phyloP scores from a whole-genome alignment of 2,888 invertebrate genomes.

The Hemistola chrysoprasaria region DNA sequence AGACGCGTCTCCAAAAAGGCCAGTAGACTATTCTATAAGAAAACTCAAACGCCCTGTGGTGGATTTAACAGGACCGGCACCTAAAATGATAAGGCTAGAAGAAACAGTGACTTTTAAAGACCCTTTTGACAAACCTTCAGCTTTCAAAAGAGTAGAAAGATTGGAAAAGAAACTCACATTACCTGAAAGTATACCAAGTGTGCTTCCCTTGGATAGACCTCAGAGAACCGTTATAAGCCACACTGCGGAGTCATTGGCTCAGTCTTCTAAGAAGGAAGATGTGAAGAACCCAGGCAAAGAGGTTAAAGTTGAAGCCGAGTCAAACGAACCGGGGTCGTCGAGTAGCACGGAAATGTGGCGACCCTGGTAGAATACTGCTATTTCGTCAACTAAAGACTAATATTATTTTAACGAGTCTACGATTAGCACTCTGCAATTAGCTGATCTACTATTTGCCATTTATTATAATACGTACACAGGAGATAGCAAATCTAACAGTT shows the following conservation, averaged over 20 bases:
- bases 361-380: conserved; percentile 54
- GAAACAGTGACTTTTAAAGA: conserved; percentile 29
- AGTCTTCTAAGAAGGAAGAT: conserved; percentile 37
- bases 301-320: conserved; percentile 46
- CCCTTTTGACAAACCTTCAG: conserved; percentile 44
- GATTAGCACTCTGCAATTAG: too few species aligned
- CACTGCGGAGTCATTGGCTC: conserved; percentile 66
- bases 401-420: too few species aligned
- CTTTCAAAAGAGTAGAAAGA: conserved; percentile 51
- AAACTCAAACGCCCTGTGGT: conserved; percentile 64
- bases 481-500: too few species aligned
- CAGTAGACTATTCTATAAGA: conserved; percentile 72
- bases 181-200: conserved; percentile 61
- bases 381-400: too few species aligned
- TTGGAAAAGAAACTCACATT: conserved; percentile 50
- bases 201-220: conserved; percentile 38
- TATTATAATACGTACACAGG: too few species aligned
- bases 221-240: conserved; percentile 70
- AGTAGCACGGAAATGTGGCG: conserved; percentile 69
- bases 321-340: conserved; percentile 61
- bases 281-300: conserved; percentile 11
- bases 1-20: conserved; percentile 73
- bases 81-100: conserved; percentile 51
- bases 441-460: too few species aligned
- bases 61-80: conserved; percentile 51